A percentile compares a stretch with the other conserved stretches of the same genome.
Conservation (phyloP, 2,797 vertebrate species). For the Clarias pachynema region DNA sequence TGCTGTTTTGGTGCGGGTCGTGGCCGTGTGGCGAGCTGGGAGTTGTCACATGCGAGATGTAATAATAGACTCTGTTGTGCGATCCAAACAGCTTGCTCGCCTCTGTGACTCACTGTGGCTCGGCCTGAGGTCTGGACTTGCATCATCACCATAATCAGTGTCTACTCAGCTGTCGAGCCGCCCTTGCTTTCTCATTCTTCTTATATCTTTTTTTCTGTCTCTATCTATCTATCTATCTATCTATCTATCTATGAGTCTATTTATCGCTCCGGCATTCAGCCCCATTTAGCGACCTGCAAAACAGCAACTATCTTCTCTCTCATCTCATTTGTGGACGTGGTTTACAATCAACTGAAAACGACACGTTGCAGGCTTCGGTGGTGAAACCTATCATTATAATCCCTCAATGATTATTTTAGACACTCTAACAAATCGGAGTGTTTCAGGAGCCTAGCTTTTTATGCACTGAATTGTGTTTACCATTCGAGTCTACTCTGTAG, state of each 20-base stretch:
- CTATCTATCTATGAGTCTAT: background rate
- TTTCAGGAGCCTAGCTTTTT: conserved; percentile 1
- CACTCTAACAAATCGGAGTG: conserved; percentile 8
- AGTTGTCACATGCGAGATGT: conserved; percentile 57
- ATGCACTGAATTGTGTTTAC: conserved; percentile 43
- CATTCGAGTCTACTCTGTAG: conserved; percentile 44
- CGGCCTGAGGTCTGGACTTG: conserved; percentile 56
- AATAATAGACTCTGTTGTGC: conserved; percentile 57
- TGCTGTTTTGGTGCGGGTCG: conserved; percentile 52
- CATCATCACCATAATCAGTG: conserved; percentile 46
- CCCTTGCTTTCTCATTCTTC: conserved; percentile 21
- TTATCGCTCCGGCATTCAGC: conserved; percentile 19
- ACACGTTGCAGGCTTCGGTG: conserved; percentile 9
- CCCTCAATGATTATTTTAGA: conserved; percentile 27
- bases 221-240: background rate
- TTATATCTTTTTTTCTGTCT: background rate
- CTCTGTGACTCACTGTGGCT: conserved; percentile 54
- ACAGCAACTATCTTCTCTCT: conserved; percentile 29
- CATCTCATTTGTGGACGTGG: conserved; percentile 27
- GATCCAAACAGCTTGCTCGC: conserved; percentile 53
- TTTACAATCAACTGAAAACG: conserved; percentile 21
- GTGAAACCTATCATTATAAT: conserved; percentile 18
- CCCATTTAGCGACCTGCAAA: conserved; percentile 35
- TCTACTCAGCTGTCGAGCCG: conserved; percentile 42
- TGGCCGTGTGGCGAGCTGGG: conserved; percentile 46